Evolutionary conservation across 2,888 invertebrate genomes (phyloP), one percentile per base, ranked within the genome.

Genomic region (Steinernema scapterisci): DNA sequence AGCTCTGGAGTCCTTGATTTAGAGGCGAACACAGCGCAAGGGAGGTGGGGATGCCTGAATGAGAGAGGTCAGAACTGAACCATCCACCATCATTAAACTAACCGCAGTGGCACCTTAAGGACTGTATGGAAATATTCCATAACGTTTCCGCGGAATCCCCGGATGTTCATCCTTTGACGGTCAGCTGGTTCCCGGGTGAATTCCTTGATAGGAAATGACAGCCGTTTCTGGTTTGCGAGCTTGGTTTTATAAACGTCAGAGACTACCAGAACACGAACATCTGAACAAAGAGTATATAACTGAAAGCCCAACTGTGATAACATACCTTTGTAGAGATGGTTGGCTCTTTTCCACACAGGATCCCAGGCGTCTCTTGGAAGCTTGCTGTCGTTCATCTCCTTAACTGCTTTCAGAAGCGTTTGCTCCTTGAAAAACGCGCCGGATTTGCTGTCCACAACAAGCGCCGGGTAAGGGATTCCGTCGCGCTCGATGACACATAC

Each of bases 401-500:
- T 54, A 27, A 21, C 43, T 46, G 44, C 38, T n/a, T 48, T 25
- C 23, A 19, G n/a, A 52, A 77, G 27, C 2, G 27, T 43, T 46
- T 76, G 73, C 16, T 70, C 27, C n/a, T 73, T 54, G 70, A 75
- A 77, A 46, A 77, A 77, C 21, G 77, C 71, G 2, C 5, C 19
- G 56, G 46, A 23, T 70, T 51, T 51, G 76, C 78, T 73, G 43
- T 79, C 79, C 0, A 74, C 73, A 43, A 79, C 79, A 23, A 79
- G 45, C 25, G 75, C 73, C 1, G 79, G 74, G 16, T 25, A 38
- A 2, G 31, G 7, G 3, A 16, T 31, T n/a, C 72, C 70, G 31
- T 75, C 52, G 13, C 77, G 56, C 44, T 56, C 72, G 16, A 74
- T 73, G 6, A 79, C 48, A 1, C 79, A 72, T 2, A 79, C 79